These are phyloP conservation scores for Hippopotamus amphibius DNA, from an alignment of 2,113 vertebrate species.

Conservation along the genomic window DNA sequence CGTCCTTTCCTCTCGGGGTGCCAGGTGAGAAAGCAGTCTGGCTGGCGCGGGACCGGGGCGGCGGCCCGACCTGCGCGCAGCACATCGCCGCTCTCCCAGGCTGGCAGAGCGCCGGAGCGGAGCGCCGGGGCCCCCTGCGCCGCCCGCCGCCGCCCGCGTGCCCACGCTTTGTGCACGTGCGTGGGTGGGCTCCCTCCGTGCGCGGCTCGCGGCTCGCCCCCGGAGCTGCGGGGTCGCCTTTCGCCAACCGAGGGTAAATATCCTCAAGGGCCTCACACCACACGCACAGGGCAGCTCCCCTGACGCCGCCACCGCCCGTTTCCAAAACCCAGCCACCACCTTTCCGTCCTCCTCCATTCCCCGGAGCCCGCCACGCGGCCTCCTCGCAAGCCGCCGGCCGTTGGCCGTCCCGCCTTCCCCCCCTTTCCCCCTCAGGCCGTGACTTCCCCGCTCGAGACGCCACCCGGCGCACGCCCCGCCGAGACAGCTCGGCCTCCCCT, in stretches of 20 bases:
- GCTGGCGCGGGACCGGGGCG: background rate
- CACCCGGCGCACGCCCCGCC: background rate
- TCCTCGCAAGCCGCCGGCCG: background rate
- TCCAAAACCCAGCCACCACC: background rate
- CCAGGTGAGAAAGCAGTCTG: background rate
- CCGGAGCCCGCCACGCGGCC: background rate
- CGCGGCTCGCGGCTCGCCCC: background rate
- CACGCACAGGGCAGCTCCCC: background rate
- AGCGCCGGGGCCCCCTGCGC: background rate
- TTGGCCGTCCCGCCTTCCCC: background rate
- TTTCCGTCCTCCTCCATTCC: background rate
- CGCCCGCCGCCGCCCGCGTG: background rate
- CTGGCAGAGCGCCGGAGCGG: background rate
- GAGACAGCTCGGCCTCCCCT: background rate
- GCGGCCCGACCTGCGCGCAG: background rate
- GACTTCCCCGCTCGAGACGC: background rate
- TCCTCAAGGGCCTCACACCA: background rate
- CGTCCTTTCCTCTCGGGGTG: background rate
- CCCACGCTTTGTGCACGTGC: slow-evolving; percentile 40
- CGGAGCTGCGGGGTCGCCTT: background rate
- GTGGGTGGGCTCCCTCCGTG: background rate
- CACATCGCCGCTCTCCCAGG: background rate
- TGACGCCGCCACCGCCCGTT: background rate
- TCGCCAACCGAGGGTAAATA: background rate
- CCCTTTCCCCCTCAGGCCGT: background rate